phyloP scores from a whole-genome alignment of 2,888 invertebrate species.

The Amphipyra tragopoginis region DNA sequence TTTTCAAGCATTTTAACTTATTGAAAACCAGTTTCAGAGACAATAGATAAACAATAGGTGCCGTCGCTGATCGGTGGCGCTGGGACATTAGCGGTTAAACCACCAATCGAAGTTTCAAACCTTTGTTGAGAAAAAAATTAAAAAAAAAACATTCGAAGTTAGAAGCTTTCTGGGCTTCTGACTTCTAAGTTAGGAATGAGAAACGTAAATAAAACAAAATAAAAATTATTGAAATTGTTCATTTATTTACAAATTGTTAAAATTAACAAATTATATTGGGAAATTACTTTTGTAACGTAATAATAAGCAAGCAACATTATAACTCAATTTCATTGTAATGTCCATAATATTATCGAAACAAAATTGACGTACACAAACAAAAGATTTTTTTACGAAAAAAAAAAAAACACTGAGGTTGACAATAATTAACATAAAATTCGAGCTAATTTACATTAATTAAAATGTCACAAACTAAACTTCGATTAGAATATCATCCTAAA shows the following conservation, averaged over 20 bases:
- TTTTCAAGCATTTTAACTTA: too few relatives aligned
- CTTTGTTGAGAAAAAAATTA: too few relatives aligned
- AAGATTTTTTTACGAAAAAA: constrained; percentile 6
- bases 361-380: constrained; percentile 17
- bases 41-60: too few relatives aligned
- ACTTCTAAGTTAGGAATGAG: too few relatives aligned
- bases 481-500: constrained; percentile 3
- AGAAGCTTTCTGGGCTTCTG: too few relatives aligned
- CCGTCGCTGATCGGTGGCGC: too few relatives aligned
- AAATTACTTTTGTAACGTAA: constrained; percentile 54
- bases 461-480: constrained; percentile 10
- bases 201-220: background rate
- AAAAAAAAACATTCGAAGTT: too few relatives aligned
- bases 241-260: constrained; percentile 77
- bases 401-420: constrained; percentile 5
- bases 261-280: constrained; percentile 55
- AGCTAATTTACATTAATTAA: background rate
- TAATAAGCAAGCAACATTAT: constrained; percentile 38
- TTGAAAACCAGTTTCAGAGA: too few relatives aligned
- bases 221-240: constrained; percentile 67
- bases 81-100: too few relatives aligned
- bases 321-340: constrained; percentile 39
- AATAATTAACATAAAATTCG: constrained; percentile 8
- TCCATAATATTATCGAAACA: constrained; percentile 33
- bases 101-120: too few relatives aligned